Evolutionary conservation across 2,888 invertebrate species (phyloP).

Genomic region (Graphium colonna): DNA sequence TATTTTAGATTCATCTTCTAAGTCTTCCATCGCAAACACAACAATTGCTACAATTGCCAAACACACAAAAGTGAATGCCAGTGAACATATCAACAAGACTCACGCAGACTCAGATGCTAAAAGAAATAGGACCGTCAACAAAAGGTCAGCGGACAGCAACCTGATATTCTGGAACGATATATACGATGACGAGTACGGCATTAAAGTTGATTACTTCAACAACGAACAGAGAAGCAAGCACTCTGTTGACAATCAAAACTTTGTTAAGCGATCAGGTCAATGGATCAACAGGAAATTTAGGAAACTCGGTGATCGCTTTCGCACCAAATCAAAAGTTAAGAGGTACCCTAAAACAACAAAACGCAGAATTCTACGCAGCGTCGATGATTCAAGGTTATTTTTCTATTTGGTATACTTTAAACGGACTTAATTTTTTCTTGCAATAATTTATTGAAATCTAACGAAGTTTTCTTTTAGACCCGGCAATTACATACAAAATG

Average conservation of each 20-base stretch:
- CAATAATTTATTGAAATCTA: too few relatives aligned
- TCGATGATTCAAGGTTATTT: conserved; percentile 9
- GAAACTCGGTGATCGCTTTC: conserved; percentile 37
- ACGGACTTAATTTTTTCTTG: neutral
- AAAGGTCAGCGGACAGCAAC: conserved; percentile 49
- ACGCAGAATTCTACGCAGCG: conserved; percentile 5
- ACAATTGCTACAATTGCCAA: neutral
- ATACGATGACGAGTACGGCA: conserved; percentile 65
- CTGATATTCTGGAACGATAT: conserved; percentile 63
- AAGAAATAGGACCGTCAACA: conserved; percentile 42
- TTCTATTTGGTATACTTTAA: too few relatives aligned
- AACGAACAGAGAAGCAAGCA: conserved; percentile 39
- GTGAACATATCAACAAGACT: neutral
- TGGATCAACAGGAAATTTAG: conserved; percentile 57
- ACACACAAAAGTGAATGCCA: neutral
- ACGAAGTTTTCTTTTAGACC: conserved; percentile 11
- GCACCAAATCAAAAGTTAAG: conserved; percentile 11
- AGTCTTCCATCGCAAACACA: neutral
- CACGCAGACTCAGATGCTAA: neutral
- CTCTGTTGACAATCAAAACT: conserved; percentile 33
- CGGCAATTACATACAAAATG: conserved; percentile 3
- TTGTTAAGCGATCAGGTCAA: conserved; percentile 44
- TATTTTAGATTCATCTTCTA: conserved; percentile 1
- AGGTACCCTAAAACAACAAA: neutral
- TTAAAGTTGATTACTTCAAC: conserved; percentile 43